These are phyloP conservation scores for Nycticryphes semicollaris DNA, from an alignment of 2,113 vertebrate genomes.

Conservation along the genomic window DNA sequence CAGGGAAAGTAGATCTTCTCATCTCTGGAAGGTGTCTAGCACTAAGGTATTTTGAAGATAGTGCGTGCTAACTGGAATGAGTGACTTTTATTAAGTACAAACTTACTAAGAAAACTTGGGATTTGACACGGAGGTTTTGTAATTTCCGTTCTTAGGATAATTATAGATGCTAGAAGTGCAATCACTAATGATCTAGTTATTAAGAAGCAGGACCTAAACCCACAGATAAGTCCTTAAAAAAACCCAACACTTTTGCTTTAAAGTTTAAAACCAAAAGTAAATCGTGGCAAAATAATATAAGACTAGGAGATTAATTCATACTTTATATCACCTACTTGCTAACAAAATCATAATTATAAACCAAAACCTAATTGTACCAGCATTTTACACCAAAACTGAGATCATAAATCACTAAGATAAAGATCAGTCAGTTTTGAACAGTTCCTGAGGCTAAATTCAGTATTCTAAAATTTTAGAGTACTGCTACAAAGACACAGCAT, in stretches of 20 bases:
- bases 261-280: neutral
- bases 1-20: neutral
- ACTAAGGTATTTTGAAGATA: neutral
- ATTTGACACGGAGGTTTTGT: neutral
- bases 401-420: neutral
- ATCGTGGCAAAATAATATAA: neutral
- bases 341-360: neutral
- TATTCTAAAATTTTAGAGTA: neutral
- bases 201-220: neutral
- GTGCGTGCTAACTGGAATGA: neutral
- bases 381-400: neutral
- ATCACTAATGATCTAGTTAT: neutral
- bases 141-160: neutral
- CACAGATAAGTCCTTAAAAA: neutral
- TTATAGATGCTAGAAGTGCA: neutral
- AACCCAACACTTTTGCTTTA: rapidly evolving
- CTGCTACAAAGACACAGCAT: neutral
- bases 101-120: neutral
- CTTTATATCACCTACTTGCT: neutral
- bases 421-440: neutral
- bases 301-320: neutral
- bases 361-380: neutral
- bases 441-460: neutral
- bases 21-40: neutral
- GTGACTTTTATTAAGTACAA: neutral